Evolutionary conservation across 2,113 vertebrate genomes (phyloP).

Genomic region (Anhinga rufa): DNA sequence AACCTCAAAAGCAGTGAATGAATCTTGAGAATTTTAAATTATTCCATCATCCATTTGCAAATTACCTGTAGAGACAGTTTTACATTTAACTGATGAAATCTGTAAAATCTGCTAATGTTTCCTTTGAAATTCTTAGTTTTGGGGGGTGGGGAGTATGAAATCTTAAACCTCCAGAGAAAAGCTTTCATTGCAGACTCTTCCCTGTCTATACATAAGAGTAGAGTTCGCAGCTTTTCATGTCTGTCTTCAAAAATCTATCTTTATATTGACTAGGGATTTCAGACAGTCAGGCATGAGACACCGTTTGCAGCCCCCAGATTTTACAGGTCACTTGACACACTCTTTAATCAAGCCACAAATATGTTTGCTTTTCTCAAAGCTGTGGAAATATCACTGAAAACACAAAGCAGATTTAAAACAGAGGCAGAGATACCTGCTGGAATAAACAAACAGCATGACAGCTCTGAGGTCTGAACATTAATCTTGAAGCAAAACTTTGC

Average conservation of each 20-base stretch:
- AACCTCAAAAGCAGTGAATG: neutral
- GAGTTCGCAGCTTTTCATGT: neutral
- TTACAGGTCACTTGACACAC: neutral
- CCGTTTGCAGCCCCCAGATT: neutral
- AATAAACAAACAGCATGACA: neutral
- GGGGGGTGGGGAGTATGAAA: neutral
- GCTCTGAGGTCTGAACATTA: neutral
- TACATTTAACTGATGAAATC: neutral
- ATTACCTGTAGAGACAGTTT: neutral
- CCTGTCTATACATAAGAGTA: neutral
- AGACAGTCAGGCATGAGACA: neutral
- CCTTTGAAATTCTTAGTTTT: neutral
- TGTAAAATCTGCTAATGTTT: neutral
- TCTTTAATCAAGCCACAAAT: neutral
- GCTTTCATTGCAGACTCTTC: neutral
- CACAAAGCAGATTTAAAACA: neutral
- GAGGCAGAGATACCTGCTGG: neutral
- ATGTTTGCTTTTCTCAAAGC: neutral
- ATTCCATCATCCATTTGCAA: neutral
- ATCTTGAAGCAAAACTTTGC: neutral
- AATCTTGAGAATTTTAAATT: neutral
- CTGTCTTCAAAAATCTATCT: neutral
- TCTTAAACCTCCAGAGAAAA: neutral
- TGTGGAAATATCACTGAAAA: slow-evolving; percentile 12
- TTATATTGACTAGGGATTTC: neutral